Evolutionary conservation across 2,797 vertebrate genomes (phyloP), one percentile per base, ranked within the genome.

Genomic region (Malacoctenus gilli): DNA sequence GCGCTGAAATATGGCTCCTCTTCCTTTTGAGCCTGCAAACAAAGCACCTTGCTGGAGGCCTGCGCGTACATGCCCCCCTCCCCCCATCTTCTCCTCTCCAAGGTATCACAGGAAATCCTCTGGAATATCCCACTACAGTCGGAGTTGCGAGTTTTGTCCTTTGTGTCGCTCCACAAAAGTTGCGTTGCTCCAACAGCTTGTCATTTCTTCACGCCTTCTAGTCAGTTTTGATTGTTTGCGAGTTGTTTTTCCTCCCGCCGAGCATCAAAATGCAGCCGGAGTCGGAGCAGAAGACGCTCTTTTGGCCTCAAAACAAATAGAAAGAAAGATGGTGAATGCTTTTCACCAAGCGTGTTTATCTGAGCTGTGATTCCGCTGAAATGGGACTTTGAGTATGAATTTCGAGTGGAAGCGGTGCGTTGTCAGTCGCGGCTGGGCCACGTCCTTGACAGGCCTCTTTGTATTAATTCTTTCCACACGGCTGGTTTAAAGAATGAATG

Each of bases 41-140:
- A 89, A 84, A 81, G 72, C 34, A 82, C 76, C 74, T n/a, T 77
- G 80, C 84, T 77, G 87, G 81, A 77, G 72, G 68, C 77, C 83
- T 52, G 52, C 58, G 79, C 52, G 79, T 31, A 50, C 30, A 13
- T 56, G 59, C 35, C 48, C 56, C 60, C 68, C 71, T 42, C 57
- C 56, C 28, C 19, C 15, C 35, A n/a, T n/a, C n/a, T n/a, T n/a
- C n/a, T n/a, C n/a, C 61, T 75, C 68, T 77, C 37, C 2, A 32
- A 34, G 50, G 46, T 68, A 53, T 59, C 55, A 2, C 23, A 42
- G 7, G 30, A 31, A 20, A 30, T 25, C 15, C 13, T 73, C 15
- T 68, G n/a, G n/a, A n/a, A n/a, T n/a, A n/a, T n/a, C n/a, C n/a
- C n/a, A n/a, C n/a, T 37, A 21, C 14, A 8, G n/a, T n/a, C n/a